Evolutionary conservation across 2,888 invertebrate genomes (phyloP), one percentile per base, ranked within the genome.

Genomic region (Phalera bucephala): DNA sequence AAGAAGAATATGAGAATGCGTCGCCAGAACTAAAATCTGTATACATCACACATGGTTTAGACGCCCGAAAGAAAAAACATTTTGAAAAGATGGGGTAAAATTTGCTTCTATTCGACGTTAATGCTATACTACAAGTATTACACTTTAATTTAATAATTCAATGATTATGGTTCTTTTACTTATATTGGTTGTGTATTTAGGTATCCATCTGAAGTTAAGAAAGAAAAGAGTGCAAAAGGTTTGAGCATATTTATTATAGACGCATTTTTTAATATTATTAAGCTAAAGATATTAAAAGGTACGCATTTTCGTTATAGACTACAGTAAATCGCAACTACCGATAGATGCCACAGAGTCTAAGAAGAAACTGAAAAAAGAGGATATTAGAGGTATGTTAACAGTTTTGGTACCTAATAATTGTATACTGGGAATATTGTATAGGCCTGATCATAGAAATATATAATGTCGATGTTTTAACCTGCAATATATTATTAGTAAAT

Each of bases 331-430:
- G n/a, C 25, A 60, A 11, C 6, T 74, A 28, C 29, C 45, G 10
- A 36, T 71, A 3, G 66, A 72, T 11, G 39, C 50, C 5, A 57
- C 64, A 0, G 83, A 85, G 15, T 64, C 73, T 3, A 85, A 74
- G 64, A 86, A 83, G 62, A 86, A 80, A 62, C 44, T 61, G 0
- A 85, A 78, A 51, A 86, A 72, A 52, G 85, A 87, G 0, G 86
- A 86, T 4, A 25, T 49, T 4, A 80, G 70, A 74, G 72, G 85
- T 79, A 55, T 21, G 29, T n/a, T n/a, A n/a, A n/a, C n/a, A n/a
- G n/a, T n/a, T n/a, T n/a, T n/a, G n/a, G n/a, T n/a, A n/a, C n/a
- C n/a, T n/a, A n/a, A n/a, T n/a, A n/a, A n/a, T n/a, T n/a, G n/a
- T n/a, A n/a, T n/a, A n/a, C n/a, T n/a, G n/a, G n/a, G n/a, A n/a